Conservation (phyloP, 2,113 vertebrate species). For the Cygnus buccinator region DNA sequence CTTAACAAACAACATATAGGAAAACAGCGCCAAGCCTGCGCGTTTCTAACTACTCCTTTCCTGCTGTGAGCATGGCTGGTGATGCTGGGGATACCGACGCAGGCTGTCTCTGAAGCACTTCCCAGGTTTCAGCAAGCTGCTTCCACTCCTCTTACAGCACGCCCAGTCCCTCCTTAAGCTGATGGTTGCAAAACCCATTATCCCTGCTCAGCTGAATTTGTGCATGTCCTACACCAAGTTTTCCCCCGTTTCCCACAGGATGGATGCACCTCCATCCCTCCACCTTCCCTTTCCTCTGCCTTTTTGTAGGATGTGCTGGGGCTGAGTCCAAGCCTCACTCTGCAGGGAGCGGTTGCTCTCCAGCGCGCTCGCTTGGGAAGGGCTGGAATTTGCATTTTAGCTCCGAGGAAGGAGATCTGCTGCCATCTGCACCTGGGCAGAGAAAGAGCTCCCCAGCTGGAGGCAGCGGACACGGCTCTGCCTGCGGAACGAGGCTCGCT, state of each 20-base stretch:
- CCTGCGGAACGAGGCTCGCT: not conserved
- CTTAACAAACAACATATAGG: not conserved
- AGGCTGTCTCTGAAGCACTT: not conserved
- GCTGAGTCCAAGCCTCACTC: not conserved
- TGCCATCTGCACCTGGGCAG: constrained; percentile 65
- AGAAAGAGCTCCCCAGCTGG: constrained; percentile 56
- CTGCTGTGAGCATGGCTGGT: not conserved
- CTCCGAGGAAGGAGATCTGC: constrained; percentile 36
- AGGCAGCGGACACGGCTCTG: constrained; percentile 32
- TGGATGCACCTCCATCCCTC: not conserved
- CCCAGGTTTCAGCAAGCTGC: not conserved
- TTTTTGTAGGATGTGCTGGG: not conserved
- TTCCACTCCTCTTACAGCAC: not conserved
- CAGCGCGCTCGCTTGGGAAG: not conserved
- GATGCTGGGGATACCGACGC: not conserved
- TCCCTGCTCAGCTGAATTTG: not conserved
- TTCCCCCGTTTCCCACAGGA: not conserved
- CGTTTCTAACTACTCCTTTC: not conserved
- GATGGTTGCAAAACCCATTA: not conserved
- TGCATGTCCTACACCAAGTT: not conserved
- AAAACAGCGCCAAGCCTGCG: not conserved
- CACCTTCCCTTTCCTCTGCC: not conserved
- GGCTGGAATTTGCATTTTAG: constrained; percentile 28
- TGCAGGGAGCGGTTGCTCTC: not conserved
- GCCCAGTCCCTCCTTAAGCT: not conserved